Base-by-base conservation (phyloP, 1,140 invertebrate genomes). In the Anagrus nilaparvatae region DNA sequence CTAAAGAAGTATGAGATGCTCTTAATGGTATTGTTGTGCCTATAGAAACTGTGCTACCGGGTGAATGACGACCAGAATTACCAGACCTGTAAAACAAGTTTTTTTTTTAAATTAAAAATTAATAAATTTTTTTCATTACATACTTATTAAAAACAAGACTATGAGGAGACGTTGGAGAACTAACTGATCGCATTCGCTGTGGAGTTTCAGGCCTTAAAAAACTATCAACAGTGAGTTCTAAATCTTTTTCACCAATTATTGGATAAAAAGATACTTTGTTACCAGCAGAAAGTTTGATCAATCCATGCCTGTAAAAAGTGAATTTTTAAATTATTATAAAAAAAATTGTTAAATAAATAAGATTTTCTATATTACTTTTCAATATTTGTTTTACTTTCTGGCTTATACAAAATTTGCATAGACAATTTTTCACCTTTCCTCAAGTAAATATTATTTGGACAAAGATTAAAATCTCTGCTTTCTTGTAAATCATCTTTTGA, bases 1-100 rank as follows among this genome's bases (percentile, higher is more conserved):
- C 60, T 6, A 74, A 44, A 45, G 71, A 61, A 39, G 56, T 59
- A 19, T 69, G 65, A 10, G 67, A 72, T 16, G 67, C 62, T 46
- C 61, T 55, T 20, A 74, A 68, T 8, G 72, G 70, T 30, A 72
- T 56, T 44, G 49, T 47, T 20, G 60, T 52, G 16, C 53, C 48
- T 18, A 52, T 49, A 16, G 61, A 62, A 19, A 48, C 54, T 23
- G 58, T 56, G 46, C 64, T 63, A 5, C 54, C 47, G 9, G 64
- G 64, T 12, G 65, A 68, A 59, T 62, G 49, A 49, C 64, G 49
- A 8, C 60, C 62, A 4, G 54, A 63, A 19, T 33, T 49, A 23
- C 52, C 44, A 2, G 58, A 61, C 34, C 58, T 63, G 38, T 20
- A 35, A 35, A 19, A 23, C 18, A 31, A 40, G 32, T 18, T 28